Conservation (phyloP, 2,797 vertebrate genomes). For the Glyptemys insculpta region DNA sequence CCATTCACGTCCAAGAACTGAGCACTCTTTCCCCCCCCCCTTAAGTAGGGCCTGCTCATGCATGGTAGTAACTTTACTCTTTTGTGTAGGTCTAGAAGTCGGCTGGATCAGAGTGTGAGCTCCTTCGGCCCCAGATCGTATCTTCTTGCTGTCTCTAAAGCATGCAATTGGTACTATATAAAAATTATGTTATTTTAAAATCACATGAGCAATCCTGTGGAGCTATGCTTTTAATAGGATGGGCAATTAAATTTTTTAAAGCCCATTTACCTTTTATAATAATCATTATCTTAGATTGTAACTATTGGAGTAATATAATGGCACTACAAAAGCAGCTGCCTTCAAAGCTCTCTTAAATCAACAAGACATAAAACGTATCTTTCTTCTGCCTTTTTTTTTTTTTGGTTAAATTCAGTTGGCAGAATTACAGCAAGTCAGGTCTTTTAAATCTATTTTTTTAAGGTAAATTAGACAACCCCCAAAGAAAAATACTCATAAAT, state of each 20-base stretch:
- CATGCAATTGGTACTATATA: accelerated
- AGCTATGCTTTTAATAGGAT: neutral
- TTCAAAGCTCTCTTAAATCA: slow-evolving; percentile 24
- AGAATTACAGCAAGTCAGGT: neutral
- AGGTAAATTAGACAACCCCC: slow-evolving; percentile 37
- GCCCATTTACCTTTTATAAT: neutral
- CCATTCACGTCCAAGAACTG: neutral
- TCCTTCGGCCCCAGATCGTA: accelerated
- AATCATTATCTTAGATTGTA: neutral
- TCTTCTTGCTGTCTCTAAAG: neutral
- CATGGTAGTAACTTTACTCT: accelerated
- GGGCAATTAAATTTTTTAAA: neutral
- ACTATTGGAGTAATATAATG: neutral
- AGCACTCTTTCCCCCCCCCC: no score
- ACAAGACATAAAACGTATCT: neutral
- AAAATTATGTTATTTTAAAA: neutral
- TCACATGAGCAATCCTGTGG: neutral
- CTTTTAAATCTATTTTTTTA: slow-evolving; percentile 45
- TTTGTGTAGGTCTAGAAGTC: accelerated
- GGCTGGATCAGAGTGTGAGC: accelerated
- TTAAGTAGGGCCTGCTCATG: neutral
- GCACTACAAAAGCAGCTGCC: neutral
- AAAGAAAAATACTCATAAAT: slow-evolving; percentile 39
- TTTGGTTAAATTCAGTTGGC: neutral
- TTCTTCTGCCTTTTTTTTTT: neutral